Evolutionary conservation across 2,888 invertebrate genomes (phyloP), one percentile per base, ranked within the genome.

Genomic region (Melinaea menophilus): DNA sequence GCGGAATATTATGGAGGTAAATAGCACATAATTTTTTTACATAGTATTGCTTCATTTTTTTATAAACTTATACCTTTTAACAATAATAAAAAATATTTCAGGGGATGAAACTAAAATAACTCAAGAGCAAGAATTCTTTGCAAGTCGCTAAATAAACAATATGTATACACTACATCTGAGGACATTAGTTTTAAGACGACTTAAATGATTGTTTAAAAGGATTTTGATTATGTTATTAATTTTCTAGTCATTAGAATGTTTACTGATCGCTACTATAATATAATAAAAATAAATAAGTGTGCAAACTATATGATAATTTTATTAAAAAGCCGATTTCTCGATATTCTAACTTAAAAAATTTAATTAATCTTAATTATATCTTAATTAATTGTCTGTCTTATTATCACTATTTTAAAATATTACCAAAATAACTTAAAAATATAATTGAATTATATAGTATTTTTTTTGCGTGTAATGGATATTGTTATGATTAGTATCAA

Each of bases 1-100:
- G 72, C 73, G 63, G 73, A 77, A 61, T 67, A 70, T 35, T 83
- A 81, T 67, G 78, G 74, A 73, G 82, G 86, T 85, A 75, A 71
- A 66, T 65, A 33, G 7, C 47, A 7, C n/a, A 34, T 45, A 48
- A 3, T 22, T 7, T 34, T 56, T 22, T 58, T 45, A 31, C 58
- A 55, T 46, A n/a, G 2, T 7, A 12, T n/a, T 12, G 11, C 12
- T 46, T 46, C 46, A 46, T 46, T 12, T 46, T 12, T n/a, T 46
- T 46, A 11, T 46, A n/a, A n/a, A 46, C 12, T 46, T 31, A 9
- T 51, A n/a, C 9, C 51, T 41, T 3, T 41, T 41, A 41, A 41
- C 11, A 5, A 51, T 31, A 5, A 51, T 51, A 13, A 35, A 41
- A 58, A 61, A 47, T 63, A 51, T 65, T 56, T 71, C 79, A 66